Evolutionary conservation across 2,888 invertebrate species (phyloP).

Genomic region (Drosophila nigricruria): DNA sequence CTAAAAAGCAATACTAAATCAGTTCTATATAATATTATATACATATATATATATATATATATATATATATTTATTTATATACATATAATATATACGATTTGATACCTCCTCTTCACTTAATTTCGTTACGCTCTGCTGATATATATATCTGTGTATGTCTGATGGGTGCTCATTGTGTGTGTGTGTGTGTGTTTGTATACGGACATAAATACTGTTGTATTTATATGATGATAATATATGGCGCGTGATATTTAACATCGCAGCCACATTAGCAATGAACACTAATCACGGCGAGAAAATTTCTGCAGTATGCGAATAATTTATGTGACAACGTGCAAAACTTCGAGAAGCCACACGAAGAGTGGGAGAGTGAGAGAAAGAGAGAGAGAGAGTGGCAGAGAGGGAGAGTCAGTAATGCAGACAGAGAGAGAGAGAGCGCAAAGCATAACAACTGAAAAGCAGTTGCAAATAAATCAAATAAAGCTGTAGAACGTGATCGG

Average conservation of each 20-base stretch:
- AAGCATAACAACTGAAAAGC: slow-evolving; percentile 30
- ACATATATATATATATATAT: background rate
- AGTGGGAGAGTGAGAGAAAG: background rate
- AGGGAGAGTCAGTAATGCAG: too few relatives aligned
- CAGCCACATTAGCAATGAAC: slow-evolving; percentile 68
- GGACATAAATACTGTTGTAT: slow-evolving; percentile 27
- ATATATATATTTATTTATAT: background rate
- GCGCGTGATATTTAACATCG: slow-evolving; percentile 64
- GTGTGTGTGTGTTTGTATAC: background rate
- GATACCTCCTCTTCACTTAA: slow-evolving; percentile 12
- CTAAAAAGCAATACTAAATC: slow-evolving; percentile 11
- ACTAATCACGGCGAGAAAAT: slow-evolving; percentile 58
- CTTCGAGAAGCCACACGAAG: slow-evolving; percentile 10
- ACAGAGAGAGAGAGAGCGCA: background rate
- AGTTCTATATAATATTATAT: background rate
- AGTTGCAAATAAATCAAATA: slow-evolving; percentile 71
- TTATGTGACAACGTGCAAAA: slow-evolving; percentile 73
- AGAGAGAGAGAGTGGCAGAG: background rate
- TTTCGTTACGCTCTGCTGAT: slow-evolving; percentile 37
- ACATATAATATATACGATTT: slow-evolving; percentile 3
- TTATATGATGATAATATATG: slow-evolving; percentile 57
- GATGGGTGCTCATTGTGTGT: background rate
- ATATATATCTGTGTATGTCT: background rate
- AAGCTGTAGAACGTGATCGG: slow-evolving; percentile 72
- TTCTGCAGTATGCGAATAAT: slow-evolving; percentile 58